Base-by-base conservation (phyloP, 2,888 invertebrate species). In the Allophyes oxyacanthae region DNA sequence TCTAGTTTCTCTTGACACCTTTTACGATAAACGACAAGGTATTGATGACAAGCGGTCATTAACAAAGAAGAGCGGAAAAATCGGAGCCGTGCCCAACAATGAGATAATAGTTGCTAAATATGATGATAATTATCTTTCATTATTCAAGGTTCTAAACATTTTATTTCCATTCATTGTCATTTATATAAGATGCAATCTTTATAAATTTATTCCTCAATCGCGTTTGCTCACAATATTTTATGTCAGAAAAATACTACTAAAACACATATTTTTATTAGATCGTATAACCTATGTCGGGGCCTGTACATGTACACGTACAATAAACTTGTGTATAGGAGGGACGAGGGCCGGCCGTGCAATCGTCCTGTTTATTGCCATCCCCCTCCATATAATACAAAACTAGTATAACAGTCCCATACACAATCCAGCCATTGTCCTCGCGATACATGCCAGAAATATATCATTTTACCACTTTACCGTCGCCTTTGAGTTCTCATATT, bases 391-490 rank as follows among this genome's bases (percentile, higher is more conserved):
- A 80, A 79, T 74, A 78, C 75, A 77, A 82, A 82, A 83, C 81
- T 79, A 75, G 74, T 78, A 83, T 79, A 80, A 78, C 78, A 74
- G 72, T 57, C 72, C 72, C 77, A 74, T 81, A 80, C 72, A 79
- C 79, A 78, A 78, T 65, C 67, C 77, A n/a, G 52, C 81, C 60
- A 81, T 84, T 74, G 72, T 75, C 72, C 68, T 71, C 67, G 71
- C 67, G 59, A 72, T 65, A 66, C 66, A 66, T 64, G 71, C 65
- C 69, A 77, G 65, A 72, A 72, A 85, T 86, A 79, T 82, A 86
- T 86, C 86, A 86, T 86, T 81, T 82, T 68, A 78, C 78, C 86
- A 82, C 86, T 82, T 86, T 83, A 84, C 75, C 75, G 81, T 82
- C 84, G 77, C 79, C 78, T 84, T 75, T 79, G 79, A 72, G 79